A percentile compares a stretch with the other conserved stretches of the same genome.
Evolutionary conservation across 2,888 invertebrate species (phyloP).

Genomic region (Pocota personata): DNA sequence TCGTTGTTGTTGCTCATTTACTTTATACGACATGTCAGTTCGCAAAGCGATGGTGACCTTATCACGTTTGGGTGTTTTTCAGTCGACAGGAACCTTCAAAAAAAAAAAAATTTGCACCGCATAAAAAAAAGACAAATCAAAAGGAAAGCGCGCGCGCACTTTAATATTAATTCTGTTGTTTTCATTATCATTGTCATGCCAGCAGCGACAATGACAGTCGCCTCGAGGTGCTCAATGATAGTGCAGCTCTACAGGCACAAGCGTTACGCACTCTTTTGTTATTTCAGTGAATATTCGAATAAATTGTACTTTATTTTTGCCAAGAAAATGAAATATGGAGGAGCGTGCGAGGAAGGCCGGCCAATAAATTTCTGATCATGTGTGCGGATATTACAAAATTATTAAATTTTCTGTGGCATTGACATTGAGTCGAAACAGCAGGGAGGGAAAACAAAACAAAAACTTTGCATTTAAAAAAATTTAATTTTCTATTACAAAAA

Average conservation of each 20-base stretch:
- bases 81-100: constrained; percentile 63
- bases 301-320: not conserved
- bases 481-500: not conserved
- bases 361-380: not conserved
- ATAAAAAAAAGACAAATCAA: constrained; percentile 34
- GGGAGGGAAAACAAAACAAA: not conserved
- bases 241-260: not conserved
- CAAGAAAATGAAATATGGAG: not conserved
- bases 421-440: not conserved
- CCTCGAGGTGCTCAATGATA: constrained; percentile 34
- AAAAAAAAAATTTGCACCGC: constrained; percentile 61
- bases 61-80: constrained; percentile 71
- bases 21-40: constrained; percentile 64
- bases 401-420: constrained; percentile 4
- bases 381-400: not conserved
- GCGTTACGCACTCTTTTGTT: constrained; percentile 24
- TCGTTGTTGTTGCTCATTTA: constrained; percentile 37
- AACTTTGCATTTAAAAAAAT: not conserved
- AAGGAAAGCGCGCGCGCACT: constrained; percentile 54
- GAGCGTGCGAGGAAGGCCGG: not conserved
- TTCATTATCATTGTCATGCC: constrained; percentile 63
- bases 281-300: not conserved
- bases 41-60: constrained; percentile 58
- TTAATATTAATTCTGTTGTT: constrained; percentile 43
- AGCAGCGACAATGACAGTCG: constrained; percentile 36